Conservation (phyloP, 2,113 vertebrate species). For the Sinocyclocheilus maitianheensis region DNA sequence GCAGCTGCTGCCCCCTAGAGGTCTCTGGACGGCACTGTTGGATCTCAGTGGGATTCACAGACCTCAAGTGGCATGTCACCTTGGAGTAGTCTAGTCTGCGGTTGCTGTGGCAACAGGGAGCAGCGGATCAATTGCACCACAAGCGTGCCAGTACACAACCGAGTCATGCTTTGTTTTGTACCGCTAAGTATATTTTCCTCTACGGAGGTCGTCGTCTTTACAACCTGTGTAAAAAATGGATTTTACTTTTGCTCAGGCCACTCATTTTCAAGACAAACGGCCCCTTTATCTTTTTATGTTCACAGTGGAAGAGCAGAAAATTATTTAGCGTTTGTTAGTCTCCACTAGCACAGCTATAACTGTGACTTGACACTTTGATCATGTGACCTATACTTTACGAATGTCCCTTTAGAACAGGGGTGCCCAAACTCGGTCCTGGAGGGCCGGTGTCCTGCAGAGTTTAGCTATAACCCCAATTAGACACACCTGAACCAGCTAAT, state of each 20-base stretch:
- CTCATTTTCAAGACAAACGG: neutral
- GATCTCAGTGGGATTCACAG: slow-evolving; percentile 28
- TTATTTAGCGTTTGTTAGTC: neutral
- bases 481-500: too few species aligned
- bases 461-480: too few species aligned
- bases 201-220: slow-evolving; percentile 3
- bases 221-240: neutral
- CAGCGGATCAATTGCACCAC: slow-evolving; percentile 60
- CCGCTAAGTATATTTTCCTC: slow-evolving; percentile 39
- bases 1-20: slow-evolving; percentile 69
- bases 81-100: slow-evolving; percentile 66
- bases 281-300: neutral
- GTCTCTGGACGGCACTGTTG: slow-evolving; percentile 59
- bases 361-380: neutral
- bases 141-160: slow-evolving; percentile 56
- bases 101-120: slow-evolving; percentile 76
- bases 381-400: neutral
- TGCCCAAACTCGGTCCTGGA: too few species aligned
- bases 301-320: neutral
- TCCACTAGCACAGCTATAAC: neutral
- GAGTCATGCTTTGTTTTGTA: slow-evolving; percentile 52
- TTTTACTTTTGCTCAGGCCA: neutral
- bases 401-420: neutral
- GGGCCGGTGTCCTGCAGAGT: too few species aligned
- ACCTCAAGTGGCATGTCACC: slow-evolving; percentile 61